phyloP scores from a whole-genome alignment of 2,797 vertebrate species.

The Phalanger gymnotis region DNA sequence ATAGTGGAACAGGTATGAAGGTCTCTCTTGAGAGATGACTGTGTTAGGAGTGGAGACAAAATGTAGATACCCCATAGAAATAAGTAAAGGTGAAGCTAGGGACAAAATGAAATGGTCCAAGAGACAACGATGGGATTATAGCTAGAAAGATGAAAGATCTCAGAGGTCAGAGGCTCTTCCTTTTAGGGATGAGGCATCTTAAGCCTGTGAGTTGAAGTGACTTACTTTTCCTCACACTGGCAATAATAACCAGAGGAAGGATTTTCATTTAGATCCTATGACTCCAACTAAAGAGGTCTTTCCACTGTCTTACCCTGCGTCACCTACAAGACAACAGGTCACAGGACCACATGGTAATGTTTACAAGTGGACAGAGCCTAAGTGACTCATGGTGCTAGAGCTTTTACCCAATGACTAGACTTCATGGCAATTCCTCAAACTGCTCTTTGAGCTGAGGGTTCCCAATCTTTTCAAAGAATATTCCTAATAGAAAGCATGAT shows the following conservation, averaged over 20 bases:
- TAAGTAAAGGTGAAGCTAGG: background rate
- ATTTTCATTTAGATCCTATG: background rate
- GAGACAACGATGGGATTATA: background rate
- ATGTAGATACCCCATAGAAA: background rate
- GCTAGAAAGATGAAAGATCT: no score
- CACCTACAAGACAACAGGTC: background rate
- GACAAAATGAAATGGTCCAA: background rate
- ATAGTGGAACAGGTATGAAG: background rate
- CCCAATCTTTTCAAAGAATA: background rate
- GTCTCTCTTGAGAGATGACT: background rate
- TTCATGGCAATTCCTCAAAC: background rate
- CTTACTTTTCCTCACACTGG: background rate
- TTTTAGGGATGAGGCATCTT: background rate
- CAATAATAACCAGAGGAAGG: background rate
- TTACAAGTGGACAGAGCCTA: background rate
- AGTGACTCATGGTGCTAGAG: background rate
- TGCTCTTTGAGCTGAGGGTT: background rate
- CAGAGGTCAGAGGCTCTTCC: background rate
- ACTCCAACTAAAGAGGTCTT: background rate
- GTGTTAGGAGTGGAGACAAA: background rate
- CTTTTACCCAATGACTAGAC: background rate
- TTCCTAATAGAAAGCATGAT: background rate
- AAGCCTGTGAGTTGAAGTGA: background rate
- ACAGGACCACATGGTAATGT: background rate
- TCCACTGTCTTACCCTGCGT: background rate